Evolutionary conservation across 2,888 invertebrate genomes (phyloP), one percentile per base, ranked within the genome.

Genomic region (Chelonus formosanus): DNA sequence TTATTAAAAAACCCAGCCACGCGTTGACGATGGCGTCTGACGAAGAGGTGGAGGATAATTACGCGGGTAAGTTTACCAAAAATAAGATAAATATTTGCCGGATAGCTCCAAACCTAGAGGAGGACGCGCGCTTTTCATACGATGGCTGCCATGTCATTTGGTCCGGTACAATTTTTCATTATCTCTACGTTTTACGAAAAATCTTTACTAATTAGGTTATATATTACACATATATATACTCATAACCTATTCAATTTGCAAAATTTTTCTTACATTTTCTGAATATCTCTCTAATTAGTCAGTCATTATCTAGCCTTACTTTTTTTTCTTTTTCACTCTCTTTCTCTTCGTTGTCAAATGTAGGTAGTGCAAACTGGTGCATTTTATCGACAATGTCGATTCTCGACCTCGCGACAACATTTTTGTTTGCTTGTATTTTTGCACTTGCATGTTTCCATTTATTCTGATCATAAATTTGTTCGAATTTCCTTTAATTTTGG

Each of bases 21-120:
- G 52, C 63, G 63, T 45, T 47, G 68, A 77, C 71, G 85, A 94
- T 94, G 94, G 94, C 93, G 85, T 94, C 94, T 73, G 94, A 94
- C 81, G 94, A 94, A 83, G 94, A 94, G 86, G 90, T 93, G 84
- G 94, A 94, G 80, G 94, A 93, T 84, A 91, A 90, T 84, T 92
- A 90, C 84, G 93, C 92, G 88, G 94, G 94, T 94, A 88, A 92
- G 91, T 86, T 31, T 40, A 43, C 48, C 31, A 48, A 32, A 48
- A 60, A 48, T 53, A 40, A 52, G 55, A 48, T 48, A 54, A 65
- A 68, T 71, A 64, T 70, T 70, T 67, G 64, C 73, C 74, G 73
- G 73, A 75, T 71, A 73, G 40, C 40, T 40, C 40, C 40, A 40
- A 40, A 59, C 53, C 57, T 52, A 59, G 62, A 55, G 62, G 58